Conservation (phyloP, 1,140 invertebrate species). For the Bilobella aurantiaca region DNA sequence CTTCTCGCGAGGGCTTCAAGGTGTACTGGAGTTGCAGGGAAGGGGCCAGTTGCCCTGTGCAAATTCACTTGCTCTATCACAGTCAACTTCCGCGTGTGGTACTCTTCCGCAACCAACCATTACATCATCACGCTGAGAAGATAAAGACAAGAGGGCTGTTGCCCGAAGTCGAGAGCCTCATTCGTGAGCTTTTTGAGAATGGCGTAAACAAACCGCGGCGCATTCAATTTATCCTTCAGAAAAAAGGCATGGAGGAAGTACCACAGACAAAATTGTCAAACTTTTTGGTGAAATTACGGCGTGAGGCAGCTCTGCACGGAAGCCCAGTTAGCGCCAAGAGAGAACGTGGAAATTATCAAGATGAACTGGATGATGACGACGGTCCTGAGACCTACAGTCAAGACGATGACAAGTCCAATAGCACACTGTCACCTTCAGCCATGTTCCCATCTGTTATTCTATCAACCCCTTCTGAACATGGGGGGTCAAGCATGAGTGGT, state of each 20-base stretch:
- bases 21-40: conserved; percentile 1
- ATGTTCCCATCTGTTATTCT: conserved; percentile 4
- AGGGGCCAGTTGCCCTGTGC: background rate
- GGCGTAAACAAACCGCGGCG: background rate
- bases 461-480: background rate
- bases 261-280: background rate
- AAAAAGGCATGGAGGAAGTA: conserved; percentile 1
- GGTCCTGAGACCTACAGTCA: background rate
- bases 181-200: background rate
- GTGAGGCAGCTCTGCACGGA: background rate
- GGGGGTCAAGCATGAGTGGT: background rate
- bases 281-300: background rate
- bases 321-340: background rate
- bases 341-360: background rate
- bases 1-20: background rate
- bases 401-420: background rate
- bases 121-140: background rate
- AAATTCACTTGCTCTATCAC: background rate
- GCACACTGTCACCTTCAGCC: background rate
- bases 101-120: background rate
- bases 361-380: background rate
- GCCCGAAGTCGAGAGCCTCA: background rate
- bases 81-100: conserved; percentile 1
- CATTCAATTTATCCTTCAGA: background rate
- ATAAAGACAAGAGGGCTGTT: background rate